A percentile compares a stretch with the other conserved stretches of the same genome.
phyloP scores from a whole-genome alignment of 2,797 vertebrate species.

The Phalloptychus januarius region DNA sequence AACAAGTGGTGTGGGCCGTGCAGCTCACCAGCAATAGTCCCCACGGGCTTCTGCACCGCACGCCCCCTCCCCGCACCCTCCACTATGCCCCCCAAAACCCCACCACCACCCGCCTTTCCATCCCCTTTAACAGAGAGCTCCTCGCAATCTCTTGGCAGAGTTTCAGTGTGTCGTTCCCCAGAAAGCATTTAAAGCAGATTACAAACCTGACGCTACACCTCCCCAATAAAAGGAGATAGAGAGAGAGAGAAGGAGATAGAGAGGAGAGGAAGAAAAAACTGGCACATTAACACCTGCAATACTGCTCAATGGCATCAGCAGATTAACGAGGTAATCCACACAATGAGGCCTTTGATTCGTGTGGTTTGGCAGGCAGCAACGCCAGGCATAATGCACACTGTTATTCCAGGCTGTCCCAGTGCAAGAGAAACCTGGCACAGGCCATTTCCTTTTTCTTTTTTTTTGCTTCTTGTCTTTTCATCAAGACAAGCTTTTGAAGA shows the following conservation, averaged over 20 bases:
- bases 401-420: constrained; percentile 76
- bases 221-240: constrained; percentile 68
- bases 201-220: constrained; percentile 75
- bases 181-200: constrained; percentile 83
- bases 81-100: no score
- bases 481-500: constrained; percentile 72
- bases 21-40: constrained; percentile 58
- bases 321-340: constrained; percentile 83
- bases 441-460: constrained; percentile 40
- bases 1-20: constrained; percentile 75
- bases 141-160: constrained; percentile 69
- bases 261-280: constrained; percentile 46
- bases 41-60: constrained; percentile 46
- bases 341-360: constrained; percentile 82
- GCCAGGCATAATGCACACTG: constrained; percentile 73
- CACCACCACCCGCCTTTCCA: no score
- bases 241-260: neutral
- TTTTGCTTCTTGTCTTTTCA: constrained; percentile 35
- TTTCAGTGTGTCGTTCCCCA: constrained; percentile 75
- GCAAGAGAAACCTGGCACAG: constrained; percentile 71
- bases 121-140: constrained; percentile 59
- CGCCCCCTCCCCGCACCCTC: constrained; percentile 52
- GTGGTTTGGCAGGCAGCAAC: constrained; percentile 73
- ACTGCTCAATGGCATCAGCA: constrained; percentile 80
- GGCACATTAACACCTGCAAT: constrained; percentile 82